Conservation (phyloP, 2,113 vertebrate species). For the Papio anubis region DNA sequence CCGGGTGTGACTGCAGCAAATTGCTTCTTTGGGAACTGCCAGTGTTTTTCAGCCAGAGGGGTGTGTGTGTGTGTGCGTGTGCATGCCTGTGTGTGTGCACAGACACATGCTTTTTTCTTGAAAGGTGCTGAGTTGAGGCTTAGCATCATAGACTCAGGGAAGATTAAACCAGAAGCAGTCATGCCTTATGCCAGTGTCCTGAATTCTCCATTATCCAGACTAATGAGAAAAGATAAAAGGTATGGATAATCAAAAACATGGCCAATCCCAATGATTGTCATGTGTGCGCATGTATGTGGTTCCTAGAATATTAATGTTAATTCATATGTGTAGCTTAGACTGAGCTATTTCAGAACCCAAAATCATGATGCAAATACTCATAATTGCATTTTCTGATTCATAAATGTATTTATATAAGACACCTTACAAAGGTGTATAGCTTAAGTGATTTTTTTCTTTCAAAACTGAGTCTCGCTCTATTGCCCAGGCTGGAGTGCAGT, state of each 20-base stretch:
- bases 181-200: accelerated
- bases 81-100: accelerated
- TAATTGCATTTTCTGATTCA: neutral
- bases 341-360: neutral
- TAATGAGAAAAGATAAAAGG: neutral
- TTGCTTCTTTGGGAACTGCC: conserved; percentile 38
- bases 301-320: neutral
- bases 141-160: neutral
- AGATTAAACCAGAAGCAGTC: neutral
- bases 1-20: neutral
- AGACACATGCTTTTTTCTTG: neutral
- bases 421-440: neutral
- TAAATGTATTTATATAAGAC: neutral
- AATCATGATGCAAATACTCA: neutral
- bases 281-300: neutral
- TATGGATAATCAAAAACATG: neutral
- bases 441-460: neutral
- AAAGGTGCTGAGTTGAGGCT: neutral
- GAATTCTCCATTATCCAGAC: neutral
- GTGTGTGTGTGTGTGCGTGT: no score
- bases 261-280: neutral
- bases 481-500: no score
- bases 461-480: no score
- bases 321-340: neutral
- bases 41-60: neutral